Evolutionary conservation across 2,113 vertebrate genomes (phyloP).

Genomic region (Barnardius zonarius): DNA sequence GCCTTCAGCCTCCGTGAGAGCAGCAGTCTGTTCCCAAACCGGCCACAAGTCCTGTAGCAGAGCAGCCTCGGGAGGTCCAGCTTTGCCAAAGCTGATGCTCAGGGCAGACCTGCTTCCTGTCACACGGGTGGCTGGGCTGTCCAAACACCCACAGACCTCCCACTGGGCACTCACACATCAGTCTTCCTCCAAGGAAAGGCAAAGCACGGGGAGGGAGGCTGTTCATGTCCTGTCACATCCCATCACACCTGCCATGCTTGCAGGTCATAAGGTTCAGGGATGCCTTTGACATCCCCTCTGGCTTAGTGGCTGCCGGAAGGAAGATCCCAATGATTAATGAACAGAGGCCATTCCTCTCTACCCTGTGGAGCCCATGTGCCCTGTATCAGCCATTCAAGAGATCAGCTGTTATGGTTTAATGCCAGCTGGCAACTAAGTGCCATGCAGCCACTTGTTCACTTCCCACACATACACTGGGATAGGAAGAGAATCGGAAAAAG

Average conservation of each 20-base stretch:
- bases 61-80: not conserved
- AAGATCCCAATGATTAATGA: not conserved
- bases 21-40: not conserved
- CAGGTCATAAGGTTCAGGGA: not conserved
- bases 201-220: not conserved
- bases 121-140: not conserved
- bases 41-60: no score
- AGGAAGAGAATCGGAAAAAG: not conserved
- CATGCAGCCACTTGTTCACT: not conserved
- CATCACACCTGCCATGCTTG: not conserved
- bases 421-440: not conserved
- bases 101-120: not conserved
- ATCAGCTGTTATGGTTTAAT: not conserved
- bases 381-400: not conserved
- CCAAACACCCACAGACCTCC: rapidly evolving
- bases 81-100: not conserved
- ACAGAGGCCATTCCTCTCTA: not conserved
- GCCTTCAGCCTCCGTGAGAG: not conserved
- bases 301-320: not conserved
- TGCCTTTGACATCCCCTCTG: not conserved
- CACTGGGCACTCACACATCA: rapidly evolving
- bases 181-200: not conserved
- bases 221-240: not conserved
- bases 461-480: not conserved
- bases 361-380: not conserved